These are phyloP conservation scores for Dasyprocta punctata DNA, from an alignment of 2,113 vertebrate species.

Conservation along the genomic window DNA sequence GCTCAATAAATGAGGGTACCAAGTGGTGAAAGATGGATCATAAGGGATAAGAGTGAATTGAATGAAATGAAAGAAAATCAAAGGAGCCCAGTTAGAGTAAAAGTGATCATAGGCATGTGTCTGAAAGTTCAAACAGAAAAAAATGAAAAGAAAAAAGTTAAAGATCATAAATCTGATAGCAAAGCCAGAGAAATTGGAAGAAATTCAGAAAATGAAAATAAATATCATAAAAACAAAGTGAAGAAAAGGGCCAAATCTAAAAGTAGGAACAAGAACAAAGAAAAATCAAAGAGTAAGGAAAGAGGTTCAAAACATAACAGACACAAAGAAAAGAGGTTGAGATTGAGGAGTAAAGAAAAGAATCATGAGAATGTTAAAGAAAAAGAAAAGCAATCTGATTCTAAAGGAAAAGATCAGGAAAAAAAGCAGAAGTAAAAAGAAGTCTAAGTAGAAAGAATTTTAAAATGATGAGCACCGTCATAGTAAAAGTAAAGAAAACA, in stretches of 20 bases:
- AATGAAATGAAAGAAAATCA: slow-evolving; percentile 90
- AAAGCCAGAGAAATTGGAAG: slow-evolving; percentile 91
- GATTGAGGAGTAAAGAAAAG: slow-evolving; percentile 89
- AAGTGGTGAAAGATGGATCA: slow-evolving; percentile 97
- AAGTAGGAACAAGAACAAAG: slow-evolving; percentile 95
- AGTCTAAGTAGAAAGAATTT: slow-evolving; percentile 85
- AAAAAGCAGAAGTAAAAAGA: slow-evolving; percentile 89
- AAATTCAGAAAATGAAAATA: slow-evolving; percentile 92
- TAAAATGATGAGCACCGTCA: slow-evolving; percentile 87
- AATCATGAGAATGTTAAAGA: slow-evolving; percentile 88
- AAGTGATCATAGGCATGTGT: slow-evolving; percentile 87
- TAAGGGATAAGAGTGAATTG: slow-evolving; percentile 94
- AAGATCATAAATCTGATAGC: slow-evolving; percentile 93
- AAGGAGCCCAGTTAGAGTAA: slow-evolving; percentile 89
- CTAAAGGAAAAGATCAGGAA: slow-evolving; percentile 87
- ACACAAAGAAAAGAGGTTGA: slow-evolving; percentile 86
- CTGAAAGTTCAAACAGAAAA: slow-evolving; percentile 90
- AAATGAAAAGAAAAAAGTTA: slow-evolving; percentile 90
- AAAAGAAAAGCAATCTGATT: slow-evolving; percentile 86
- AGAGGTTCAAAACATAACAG: slow-evolving; percentile 87
- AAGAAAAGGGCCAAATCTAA: slow-evolving; percentile 92
- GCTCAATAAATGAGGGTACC: slow-evolving; percentile 94
- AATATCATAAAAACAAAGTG: slow-evolving; percentile 90
- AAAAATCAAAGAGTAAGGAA: slow-evolving; percentile 90
- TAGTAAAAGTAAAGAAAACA: slow-evolving; percentile 90